phyloP scores from a whole-genome alignment of 1,140 invertebrate species.

The Rhagoletis zephyria region DNA sequence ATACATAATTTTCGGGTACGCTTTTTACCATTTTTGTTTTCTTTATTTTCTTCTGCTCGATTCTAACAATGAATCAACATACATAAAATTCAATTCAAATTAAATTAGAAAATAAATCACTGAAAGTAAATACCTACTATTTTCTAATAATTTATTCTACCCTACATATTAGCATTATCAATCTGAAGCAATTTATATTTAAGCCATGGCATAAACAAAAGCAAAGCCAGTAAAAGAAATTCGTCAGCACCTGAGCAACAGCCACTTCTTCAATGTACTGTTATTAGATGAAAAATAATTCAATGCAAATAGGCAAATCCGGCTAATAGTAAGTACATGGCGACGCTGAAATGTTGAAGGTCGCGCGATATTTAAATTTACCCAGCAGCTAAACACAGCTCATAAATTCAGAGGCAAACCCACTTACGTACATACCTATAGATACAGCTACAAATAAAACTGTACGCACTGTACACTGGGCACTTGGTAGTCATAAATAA shows the following conservation, averaged over 20 bases:
- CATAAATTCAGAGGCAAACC: not conserved
- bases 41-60: no score
- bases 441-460: not conserved
- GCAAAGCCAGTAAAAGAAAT: not conserved
- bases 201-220: not conserved
- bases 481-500: not conserved
- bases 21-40: no score
- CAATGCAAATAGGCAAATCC: not conserved
- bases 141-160: not conserved
- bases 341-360: conserved; percentile 8
- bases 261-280: not conserved
- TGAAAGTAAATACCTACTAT: no score
- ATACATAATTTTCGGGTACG: no score
- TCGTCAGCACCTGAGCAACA: not conserved
- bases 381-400: conserved; percentile 23
- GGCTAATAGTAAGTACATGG: no score
- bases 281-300: not conserved
- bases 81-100: no score
- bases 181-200: no score
- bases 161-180: no score
- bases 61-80: no score
- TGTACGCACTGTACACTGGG: not conserved
- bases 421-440: not conserved
- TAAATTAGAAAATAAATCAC: no score
- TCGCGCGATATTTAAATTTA: not conserved